Conservation (phyloP, 2,113 vertebrate species). For the human region DNA sequence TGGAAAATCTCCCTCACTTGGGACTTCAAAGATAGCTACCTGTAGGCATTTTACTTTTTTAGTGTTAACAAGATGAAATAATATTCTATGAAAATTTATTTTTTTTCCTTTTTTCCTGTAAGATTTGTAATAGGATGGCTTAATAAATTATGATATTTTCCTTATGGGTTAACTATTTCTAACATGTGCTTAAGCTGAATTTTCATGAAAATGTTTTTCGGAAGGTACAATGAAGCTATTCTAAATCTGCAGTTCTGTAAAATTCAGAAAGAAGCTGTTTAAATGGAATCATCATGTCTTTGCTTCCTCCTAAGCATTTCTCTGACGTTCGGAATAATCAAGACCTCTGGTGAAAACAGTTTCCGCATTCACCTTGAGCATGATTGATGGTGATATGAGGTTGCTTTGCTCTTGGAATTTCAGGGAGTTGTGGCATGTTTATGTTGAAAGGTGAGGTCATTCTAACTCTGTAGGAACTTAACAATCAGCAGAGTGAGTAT, state of each 20-base stretch:
- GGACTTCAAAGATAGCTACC: constrained; percentile 59
- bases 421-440: not conserved
- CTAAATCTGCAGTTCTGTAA: not conserved
- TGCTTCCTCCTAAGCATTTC: constrained; percentile 46
- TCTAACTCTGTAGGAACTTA: not conserved
- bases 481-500: not conserved
- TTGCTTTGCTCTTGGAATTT: constrained; percentile 27
- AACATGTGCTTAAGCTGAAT: not conserved
- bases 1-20: constrained; percentile 56
- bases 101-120: not conserved
- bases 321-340: constrained; percentile 7
- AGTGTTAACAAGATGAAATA: constrained; percentile 48
- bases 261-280: constrained; percentile 43
- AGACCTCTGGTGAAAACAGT: constrained; percentile 10
- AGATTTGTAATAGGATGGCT: not conserved
- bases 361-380: not conserved
- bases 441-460: constrained; percentile 1
- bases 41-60: constrained; percentile 44
- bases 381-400: not conserved
- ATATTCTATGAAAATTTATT: not conserved
- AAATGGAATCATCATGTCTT: not conserved
- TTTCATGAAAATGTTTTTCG: not conserved
- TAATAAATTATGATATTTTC: constrained; percentile 6
- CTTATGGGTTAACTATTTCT: constrained; percentile 39
- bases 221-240: constrained; percentile 31